phyloP scores from a whole-genome alignment of 2,797 vertebrate genomes.

The Rhinella marina region DNA sequence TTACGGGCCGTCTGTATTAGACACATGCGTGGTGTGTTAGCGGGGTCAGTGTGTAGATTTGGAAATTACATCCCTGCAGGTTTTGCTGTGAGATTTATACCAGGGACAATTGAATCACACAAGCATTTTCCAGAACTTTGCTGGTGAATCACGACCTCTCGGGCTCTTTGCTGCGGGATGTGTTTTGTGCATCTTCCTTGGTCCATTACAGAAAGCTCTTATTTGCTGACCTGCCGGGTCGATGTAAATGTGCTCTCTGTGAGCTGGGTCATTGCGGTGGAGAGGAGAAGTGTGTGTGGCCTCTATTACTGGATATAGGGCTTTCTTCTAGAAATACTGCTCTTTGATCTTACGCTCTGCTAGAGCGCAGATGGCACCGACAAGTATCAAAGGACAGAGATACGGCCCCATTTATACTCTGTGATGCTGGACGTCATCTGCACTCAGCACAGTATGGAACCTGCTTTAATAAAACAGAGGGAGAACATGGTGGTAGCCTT shows the following conservation, averaged over 20 bases:
- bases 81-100: not conserved
- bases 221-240: conserved; percentile 37
- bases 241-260: conserved; percentile 23
- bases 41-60: not conserved
- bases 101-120: not conserved
- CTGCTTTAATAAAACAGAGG: no score
- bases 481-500: no score
- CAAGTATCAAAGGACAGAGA: not conserved
- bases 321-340: conserved; percentile 13
- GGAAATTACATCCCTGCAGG: not conserved
- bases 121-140: not conserved
- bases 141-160: conserved; percentile 26
- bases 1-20: not conserved
- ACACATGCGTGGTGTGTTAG: not conserved
- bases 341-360: conserved; percentile 31
- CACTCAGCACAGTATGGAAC: not conserved
- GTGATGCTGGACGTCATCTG: not conserved
- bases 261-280: not conserved
- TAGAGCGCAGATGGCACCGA: conserved; percentile 39
- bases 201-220: conserved; percentile 42
- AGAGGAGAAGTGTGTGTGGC: not conserved
- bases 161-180: not conserved
- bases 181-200: not conserved
- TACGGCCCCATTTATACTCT: not conserved
- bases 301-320: conserved; percentile 34